A percentile compares a stretch with the other conserved stretches of the same genome.
Conservation (phyloP, 2,888 invertebrate species). For the Imbricaverruca yamaguchii region DNA sequence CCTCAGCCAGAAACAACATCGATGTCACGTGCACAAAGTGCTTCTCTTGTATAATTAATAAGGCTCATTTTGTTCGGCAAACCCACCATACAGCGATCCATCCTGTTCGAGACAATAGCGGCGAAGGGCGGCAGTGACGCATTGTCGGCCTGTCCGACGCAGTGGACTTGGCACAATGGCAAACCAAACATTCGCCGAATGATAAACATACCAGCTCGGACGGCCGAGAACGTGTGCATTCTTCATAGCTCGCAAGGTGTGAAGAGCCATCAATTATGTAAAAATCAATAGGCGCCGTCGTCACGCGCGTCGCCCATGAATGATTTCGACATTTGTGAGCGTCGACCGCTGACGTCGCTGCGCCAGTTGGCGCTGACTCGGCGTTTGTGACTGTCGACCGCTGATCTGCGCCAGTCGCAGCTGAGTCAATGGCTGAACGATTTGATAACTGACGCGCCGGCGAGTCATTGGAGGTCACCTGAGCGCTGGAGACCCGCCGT, state of each 20-base stretch:
- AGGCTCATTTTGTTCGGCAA: constrained; percentile 16
- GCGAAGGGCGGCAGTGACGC: constrained; percentile 1
- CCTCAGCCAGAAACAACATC: neutral
- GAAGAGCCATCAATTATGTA: constrained; percentile 8
- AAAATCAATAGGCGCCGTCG: neutral
- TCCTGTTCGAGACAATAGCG: constrained; percentile 4
- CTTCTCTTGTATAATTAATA: constrained; percentile 14
- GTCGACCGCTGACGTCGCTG: too few relatives aligned
- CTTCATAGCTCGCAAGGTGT: neutral
- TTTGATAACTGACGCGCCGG: too few relatives aligned
- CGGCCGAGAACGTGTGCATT: neutral
- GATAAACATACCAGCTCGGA: neutral
- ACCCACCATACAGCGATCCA: constrained; percentile 13
- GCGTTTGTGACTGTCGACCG: too few relatives aligned
- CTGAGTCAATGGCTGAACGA: too few relatives aligned
- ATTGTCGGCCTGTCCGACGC: constrained; percentile 6
- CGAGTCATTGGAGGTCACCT: too few relatives aligned
- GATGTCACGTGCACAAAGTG: constrained; percentile 13
- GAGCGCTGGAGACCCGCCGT: too few relatives aligned
- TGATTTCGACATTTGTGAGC: neutral
- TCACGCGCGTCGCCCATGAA: neutral
- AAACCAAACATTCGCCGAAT: constrained; percentile 3
- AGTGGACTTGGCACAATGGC: neutral
- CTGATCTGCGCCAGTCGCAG: too few relatives aligned
- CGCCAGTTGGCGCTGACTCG: too few relatives aligned